These are phyloP conservation scores for Apostichopus japonicus DNA, from an alignment of 35 echinoderm and acorn worm species.

Conservation along the genomic window DNA sequence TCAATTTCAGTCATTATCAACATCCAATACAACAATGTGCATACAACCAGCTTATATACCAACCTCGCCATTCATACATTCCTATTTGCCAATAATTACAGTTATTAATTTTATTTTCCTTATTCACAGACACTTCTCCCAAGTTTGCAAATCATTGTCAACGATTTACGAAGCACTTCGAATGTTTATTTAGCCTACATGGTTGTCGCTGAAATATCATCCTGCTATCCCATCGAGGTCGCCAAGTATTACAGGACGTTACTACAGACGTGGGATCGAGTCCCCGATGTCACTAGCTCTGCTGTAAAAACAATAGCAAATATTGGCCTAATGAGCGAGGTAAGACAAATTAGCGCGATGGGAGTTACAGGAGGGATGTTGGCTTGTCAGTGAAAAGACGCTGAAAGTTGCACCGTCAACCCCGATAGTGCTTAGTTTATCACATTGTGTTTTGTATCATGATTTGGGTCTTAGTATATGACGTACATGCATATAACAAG, in stretches of 20 bases:
- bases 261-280: conserved; percentile 39
- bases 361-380: neutral
- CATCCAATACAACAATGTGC: too few species aligned
- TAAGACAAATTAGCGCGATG: neutral
- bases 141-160: neutral
- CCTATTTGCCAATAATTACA: too few species aligned
- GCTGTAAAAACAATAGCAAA: conserved; percentile 62
- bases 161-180: conserved; percentile 30
- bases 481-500: too few species aligned
- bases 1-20: too few species aligned
- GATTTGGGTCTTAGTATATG: too few species aligned
- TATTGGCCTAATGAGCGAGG: conserved; percentile 74
- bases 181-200: conserved; percentile 32
- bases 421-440: too few species aligned
- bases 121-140: conserved; percentile 24
- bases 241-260: conserved; percentile 10
- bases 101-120: neutral
- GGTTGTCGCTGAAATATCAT: conserved; percentile 29
- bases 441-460: too few species aligned
- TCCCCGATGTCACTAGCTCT: conserved; percentile 19
- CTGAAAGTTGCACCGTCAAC: too few species aligned
- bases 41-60: too few species aligned
- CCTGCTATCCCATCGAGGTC: neutral
- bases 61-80: too few species aligned
- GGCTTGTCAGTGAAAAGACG: neutral